Evolutionary conservation across 2,113 vertebrate genomes (phyloP).

Genomic region (Suncus etruscus): DNA sequence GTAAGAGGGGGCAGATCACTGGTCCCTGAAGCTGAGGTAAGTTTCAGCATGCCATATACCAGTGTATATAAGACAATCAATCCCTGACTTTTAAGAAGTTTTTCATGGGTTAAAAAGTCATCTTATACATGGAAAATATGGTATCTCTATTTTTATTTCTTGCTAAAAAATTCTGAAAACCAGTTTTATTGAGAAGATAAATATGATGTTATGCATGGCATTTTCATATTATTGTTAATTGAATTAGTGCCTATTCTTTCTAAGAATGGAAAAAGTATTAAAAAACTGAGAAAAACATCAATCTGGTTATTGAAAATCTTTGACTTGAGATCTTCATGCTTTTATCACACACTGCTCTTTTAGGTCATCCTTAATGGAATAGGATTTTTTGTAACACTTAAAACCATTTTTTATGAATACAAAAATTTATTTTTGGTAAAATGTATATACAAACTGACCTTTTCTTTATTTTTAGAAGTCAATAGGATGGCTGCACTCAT

Average conservation of each 20-base stretch:
- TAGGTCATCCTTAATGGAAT: neutral
- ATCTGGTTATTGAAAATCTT: neutral
- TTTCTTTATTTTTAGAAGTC: neutral
- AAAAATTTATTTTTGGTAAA: neutral
- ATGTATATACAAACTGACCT: neutral
- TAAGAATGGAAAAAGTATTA: neutral
- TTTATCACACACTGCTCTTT: neutral
- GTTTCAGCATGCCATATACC: no score
- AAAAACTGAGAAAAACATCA: neutral
- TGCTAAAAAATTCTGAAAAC: neutral
- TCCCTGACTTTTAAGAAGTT: no score
- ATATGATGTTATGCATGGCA: neutral
- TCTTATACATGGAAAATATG: neutral
- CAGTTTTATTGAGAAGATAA: neutral
- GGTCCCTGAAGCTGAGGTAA: no score
- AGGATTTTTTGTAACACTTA: neutral
- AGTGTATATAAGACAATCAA: no score
- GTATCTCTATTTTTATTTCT: conserved; percentile 9
- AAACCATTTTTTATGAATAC: neutral
- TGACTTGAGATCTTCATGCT: neutral
- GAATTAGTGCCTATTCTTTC: neutral
- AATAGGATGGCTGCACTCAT: neutral
- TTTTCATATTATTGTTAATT: neutral
- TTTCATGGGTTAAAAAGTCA: no score
- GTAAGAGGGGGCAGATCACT: no score